Conservation (phyloP, 2,888 invertebrate genomes). For the Celastrina argiolus region DNA sequence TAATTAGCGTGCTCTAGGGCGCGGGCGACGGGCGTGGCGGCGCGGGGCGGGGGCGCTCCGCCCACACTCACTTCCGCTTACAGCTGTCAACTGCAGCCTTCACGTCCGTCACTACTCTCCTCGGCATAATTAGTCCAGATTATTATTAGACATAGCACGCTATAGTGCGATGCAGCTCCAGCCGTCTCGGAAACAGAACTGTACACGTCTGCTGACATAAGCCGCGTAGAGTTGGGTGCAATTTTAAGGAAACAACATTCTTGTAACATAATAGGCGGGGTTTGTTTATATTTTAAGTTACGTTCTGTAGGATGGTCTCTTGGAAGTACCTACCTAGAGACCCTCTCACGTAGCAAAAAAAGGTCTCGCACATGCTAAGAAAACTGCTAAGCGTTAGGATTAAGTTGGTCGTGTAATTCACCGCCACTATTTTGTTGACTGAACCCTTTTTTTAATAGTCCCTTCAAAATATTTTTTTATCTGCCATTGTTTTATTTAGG, state of each 20-base stretch:
- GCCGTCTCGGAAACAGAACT: background rate
- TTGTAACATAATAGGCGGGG: background rate
- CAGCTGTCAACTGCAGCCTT: slow-evolving; percentile 44
- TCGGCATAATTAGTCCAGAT: background rate
- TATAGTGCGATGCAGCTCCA: background rate
- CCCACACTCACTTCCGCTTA: slow-evolving; percentile 75
- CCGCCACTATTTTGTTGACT: background rate
- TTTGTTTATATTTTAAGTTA: background rate
- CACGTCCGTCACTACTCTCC: slow-evolving; percentile 24
- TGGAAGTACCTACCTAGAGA: background rate
- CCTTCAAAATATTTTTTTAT: background rate
- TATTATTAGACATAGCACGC: background rate
- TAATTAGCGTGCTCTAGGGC: slow-evolving; percentile 62
- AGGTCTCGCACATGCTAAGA: background rate
- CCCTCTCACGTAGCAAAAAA: background rate
- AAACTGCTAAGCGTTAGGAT: background rate
- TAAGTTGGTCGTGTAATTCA: background rate
- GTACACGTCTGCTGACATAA: background rate
- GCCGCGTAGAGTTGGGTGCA: background rate
- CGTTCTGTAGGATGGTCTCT: background rate
- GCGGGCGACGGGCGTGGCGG: slow-evolving; percentile 64
- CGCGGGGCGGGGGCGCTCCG: slow-evolving; percentile 70
- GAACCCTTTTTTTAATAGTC: background rate
- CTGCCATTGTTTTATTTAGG: background rate
- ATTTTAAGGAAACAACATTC: background rate